Evolutionary conservation across 2,113 vertebrate species (phyloP).

Genomic region (Pterophyllum scalare): DNA sequence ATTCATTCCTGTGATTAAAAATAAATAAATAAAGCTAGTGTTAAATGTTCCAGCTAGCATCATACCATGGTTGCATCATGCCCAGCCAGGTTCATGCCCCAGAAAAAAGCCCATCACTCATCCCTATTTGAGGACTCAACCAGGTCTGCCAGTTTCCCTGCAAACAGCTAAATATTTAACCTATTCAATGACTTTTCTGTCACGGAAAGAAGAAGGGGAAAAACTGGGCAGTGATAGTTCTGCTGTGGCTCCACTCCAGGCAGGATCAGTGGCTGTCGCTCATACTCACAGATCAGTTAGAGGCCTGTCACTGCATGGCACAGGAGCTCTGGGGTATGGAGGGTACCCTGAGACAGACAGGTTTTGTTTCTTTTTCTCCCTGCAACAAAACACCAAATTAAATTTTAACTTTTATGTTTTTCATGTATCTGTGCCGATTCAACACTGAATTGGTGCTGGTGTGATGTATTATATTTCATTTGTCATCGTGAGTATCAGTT

Average conservation of each 20-base stretch:
- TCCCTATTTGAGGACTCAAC: conserved; percentile 51
- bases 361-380: conserved; percentile 23
- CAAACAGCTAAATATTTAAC: conserved; percentile 71
- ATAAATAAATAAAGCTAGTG: background rate
- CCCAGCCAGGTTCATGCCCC: conserved; percentile 64
- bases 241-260: conserved; percentile 65
- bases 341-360: conserved; percentile 35
- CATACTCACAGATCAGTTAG: conserved; percentile 57
- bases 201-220: conserved; percentile 10
- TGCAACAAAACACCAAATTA: conserved; percentile 14
- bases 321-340: conserved; percentile 34
- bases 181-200: conserved; percentile 64
- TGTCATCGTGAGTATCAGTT: background rate
- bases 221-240: conserved; percentile 53
- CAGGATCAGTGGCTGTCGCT: conserved; percentile 63
- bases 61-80: background rate
- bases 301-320: conserved; percentile 54
- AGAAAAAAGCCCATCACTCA: conserved; percentile 29
- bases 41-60: conserved; percentile 61
- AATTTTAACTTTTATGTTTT: conserved; percentile 6
- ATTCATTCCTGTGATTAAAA: background rate
- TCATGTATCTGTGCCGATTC: background rate
- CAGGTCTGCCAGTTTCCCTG: conserved; percentile 61
- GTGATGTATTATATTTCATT: background rate
- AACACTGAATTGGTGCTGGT: background rate